These are phyloP conservation scores for Peucedramus taeniatus DNA, from an alignment of 2,113 vertebrate species.

Conservation along the genomic window DNA sequence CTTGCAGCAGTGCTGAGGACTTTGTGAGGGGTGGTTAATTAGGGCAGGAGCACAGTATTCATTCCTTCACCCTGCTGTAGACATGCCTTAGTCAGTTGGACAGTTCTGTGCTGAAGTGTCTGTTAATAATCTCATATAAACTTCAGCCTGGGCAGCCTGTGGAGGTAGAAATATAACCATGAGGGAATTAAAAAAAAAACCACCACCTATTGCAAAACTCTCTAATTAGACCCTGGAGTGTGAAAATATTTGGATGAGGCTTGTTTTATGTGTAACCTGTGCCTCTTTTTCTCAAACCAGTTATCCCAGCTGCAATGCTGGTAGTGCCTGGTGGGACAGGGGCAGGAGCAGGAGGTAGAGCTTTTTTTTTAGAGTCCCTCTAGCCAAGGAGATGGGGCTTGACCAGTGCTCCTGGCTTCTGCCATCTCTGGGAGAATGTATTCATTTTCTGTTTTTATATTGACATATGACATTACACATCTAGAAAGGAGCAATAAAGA, in stretches of 20 bases:
- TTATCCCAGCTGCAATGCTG: neutral
- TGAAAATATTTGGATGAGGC: neutral
- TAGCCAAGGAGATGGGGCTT: neutral
- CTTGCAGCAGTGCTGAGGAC: neutral
- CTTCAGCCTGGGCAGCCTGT: neutral
- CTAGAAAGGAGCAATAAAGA: neutral
- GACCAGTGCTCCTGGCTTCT: neutral
- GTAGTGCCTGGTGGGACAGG: neutral
- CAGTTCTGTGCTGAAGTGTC: neutral
- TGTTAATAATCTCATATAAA: neutral
- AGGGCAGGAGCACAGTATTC: neutral
- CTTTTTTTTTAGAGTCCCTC: neutral
- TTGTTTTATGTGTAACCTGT: neutral
- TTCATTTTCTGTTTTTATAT: neutral
- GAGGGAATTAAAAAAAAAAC: neutral
- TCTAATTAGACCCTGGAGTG: neutral
- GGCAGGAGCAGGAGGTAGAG: neutral
- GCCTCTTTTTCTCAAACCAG: neutral
- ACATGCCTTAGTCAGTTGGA: accelerated
- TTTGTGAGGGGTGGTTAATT: neutral
- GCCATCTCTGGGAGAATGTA: neutral
- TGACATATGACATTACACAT: neutral
- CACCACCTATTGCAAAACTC: neutral
- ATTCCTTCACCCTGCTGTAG: neutral
- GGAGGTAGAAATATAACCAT: neutral